Base-by-base conservation (phyloP, 2,888 invertebrate species). In the Agrypnus murinus region DNA sequence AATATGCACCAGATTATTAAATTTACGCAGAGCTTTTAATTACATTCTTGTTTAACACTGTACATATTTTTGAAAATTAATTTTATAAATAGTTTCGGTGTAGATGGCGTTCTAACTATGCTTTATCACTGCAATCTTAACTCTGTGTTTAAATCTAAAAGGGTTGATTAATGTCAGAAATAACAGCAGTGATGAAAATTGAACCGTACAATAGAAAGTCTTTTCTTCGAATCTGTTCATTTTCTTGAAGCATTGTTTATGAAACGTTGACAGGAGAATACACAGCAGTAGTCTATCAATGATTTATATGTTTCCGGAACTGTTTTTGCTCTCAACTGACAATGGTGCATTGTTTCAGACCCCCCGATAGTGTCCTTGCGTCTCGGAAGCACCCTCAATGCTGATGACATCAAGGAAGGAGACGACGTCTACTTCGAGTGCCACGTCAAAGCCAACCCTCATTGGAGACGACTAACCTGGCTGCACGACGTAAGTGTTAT, bases 371-470 rank as follows among this genome's bases (percentile, higher is more conserved):
- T 96, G 73, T 90, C 92, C 64, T 86, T 96, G 78, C 89, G 92
- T 72, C 88, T 96, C 77, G 96, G 96, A 81, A 93, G 94, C 82
- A 95, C 95, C 69, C 88, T 96, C 77, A 92, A 93, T 80, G 92
- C 94, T 68, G 92, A 93, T 76, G 95, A 95, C 87, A 96, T 96
- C 87, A 96, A 95, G 86, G 96, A 96, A 86, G 95, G 95, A 60
- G 95, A 95, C 82, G 95, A 95, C 87, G 95, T 95, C 71, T 95
- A 95, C 88, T 95, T 96, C 86, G 96, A 96, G 87, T 96, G 96
- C 87, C 94, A 95, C 88, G 94, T 96, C 81, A 92, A 93, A 81
- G 93, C 96, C 79, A 95, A 95, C 87, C 96, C 96, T 38, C 91
- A 92, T 73, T 94, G 93, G 88, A 90, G 93, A 81, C 93, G 94